Percentiles rank a stretch among this genome's conserved stretches.
Conservation (phyloP, 2,113 vertebrate genomes). For the Chaenocephalus aceratus region DNA sequence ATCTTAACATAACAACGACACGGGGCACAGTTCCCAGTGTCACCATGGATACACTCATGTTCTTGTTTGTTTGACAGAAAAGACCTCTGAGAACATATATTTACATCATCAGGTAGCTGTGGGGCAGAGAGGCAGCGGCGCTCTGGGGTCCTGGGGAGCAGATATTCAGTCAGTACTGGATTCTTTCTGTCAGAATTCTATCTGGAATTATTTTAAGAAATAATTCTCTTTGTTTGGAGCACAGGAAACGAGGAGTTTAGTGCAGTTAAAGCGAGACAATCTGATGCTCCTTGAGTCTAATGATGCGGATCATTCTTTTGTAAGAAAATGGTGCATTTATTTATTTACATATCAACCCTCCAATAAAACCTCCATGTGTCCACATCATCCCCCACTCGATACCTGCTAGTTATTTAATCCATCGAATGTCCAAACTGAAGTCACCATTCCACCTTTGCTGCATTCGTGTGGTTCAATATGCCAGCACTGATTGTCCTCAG, state of each 20-base stretch:
- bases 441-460: background rate
- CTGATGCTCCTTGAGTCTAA: background rate
- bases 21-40: background rate
- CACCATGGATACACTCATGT: slow-evolving; percentile 28
- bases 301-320: background rate
- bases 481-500: slow-evolving; percentile 22
- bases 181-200: background rate
- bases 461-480: background rate
- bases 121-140: slow-evolving; percentile 54
- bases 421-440: background rate
- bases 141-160: slow-evolving; percentile 53
- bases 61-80: slow-evolving; percentile 65
- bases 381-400: background rate
- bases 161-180: background rate
- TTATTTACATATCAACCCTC: background rate
- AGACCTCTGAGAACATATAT: slow-evolving; percentile 67
- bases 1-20: slow-evolving; percentile 29
- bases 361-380: background rate
- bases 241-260: background rate
- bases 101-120: slow-evolving; percentile 69
- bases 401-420: background rate
- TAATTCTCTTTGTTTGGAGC: background rate
- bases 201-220: background rate
- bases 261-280: background rate
- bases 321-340: too few species aligned